Conservation (phyloP, 2,797 vertebrate genomes). For the Hypotaenidia philippensis region DNA sequence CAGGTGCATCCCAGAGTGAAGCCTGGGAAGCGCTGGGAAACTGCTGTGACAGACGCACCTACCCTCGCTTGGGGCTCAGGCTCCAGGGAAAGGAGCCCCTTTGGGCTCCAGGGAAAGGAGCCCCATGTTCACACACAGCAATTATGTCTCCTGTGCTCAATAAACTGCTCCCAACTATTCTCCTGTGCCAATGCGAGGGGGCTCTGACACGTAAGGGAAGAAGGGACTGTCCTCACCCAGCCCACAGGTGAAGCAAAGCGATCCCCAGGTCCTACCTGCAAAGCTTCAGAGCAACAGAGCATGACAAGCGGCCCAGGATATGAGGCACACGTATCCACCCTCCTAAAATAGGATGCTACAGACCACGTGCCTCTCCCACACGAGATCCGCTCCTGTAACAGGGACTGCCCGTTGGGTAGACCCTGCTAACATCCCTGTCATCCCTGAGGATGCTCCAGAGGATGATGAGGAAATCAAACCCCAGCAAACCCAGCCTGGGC, state of each 20-base stretch:
- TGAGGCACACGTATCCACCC: too few relatives aligned
- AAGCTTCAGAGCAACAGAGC: neutral
- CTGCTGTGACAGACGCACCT: neutral
- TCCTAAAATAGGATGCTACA: neutral
- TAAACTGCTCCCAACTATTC: neutral
- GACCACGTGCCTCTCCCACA: fast-evolving
- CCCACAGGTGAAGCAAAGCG: neutral
- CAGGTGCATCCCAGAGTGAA: fast-evolving
- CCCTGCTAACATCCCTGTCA: neutral
- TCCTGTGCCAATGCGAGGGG: neutral
- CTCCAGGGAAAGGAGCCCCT: neutral
- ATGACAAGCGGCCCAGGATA: neutral
- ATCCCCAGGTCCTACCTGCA: neutral
- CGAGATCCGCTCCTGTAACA: neutral
- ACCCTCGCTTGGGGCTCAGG: neutral
- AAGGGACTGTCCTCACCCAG: neutral
- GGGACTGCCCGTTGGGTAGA: neutral
- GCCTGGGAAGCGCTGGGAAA: neutral
- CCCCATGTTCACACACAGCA: neutral
- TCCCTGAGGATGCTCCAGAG: neutral
- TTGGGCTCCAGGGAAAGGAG: neutral
- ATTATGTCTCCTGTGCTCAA: neutral
- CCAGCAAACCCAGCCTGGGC: neutral
- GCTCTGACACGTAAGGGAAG: neutral
- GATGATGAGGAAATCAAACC: neutral